These are phyloP conservation scores for Apantesis nais DNA, from an alignment of 2,888 invertebrate species.

Conservation along the genomic window DNA sequence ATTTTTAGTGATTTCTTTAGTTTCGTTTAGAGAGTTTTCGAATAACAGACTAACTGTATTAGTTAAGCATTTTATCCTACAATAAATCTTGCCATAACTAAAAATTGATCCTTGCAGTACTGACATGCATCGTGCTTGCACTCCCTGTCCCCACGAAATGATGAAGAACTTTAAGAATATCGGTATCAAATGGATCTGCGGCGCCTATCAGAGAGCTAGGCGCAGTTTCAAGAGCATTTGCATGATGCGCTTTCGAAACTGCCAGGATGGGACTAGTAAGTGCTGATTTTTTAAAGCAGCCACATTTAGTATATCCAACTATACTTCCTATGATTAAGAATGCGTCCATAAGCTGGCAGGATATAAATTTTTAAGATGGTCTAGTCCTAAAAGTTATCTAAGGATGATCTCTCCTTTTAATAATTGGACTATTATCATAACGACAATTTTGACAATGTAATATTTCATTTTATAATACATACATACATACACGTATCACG, in stretches of 20 bases:
- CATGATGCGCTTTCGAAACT: conserved; percentile 74
- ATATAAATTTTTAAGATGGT: too few relatives aligned
- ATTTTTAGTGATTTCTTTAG: too few relatives aligned
- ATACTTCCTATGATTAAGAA: neutral
- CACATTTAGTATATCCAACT: neutral
- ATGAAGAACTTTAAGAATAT: conserved; percentile 58
- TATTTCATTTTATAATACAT: neutral
- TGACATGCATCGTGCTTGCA: conserved; percentile 58
- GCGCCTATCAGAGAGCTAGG: conserved; percentile 65
- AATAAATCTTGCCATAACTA: neutral
- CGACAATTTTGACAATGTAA: too few relatives aligned
- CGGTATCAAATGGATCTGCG: conserved; percentile 72
- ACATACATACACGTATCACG: neutral
- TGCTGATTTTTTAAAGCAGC: neutral
- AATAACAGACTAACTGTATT: too few relatives aligned
- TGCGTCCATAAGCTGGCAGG: neutral
- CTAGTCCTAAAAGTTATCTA: too few relatives aligned
- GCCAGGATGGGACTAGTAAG: conserved; percentile 71
- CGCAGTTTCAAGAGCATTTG: conserved; percentile 68
- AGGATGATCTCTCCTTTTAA: too few relatives aligned
- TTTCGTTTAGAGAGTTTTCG: too few relatives aligned
- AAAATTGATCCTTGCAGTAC: conserved; percentile 45
- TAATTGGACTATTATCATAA: too few relatives aligned
- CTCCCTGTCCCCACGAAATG: conserved; percentile 66
- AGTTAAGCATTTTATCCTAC: neutral